Evolutionary conservation across 2,113 vertebrate species (phyloP).

Genomic region (Brienomyrus longianalis): DNA sequence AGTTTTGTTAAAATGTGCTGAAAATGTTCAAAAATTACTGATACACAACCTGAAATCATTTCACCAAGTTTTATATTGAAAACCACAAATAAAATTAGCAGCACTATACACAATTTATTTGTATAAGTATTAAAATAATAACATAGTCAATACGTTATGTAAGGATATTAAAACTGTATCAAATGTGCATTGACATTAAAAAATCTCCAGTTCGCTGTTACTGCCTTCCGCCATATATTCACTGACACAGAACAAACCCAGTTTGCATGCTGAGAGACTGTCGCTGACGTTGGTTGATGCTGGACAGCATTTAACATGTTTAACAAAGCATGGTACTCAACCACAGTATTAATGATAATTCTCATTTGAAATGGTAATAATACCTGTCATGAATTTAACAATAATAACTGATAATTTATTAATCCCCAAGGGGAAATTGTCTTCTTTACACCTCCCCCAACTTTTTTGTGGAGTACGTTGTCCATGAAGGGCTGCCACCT

Average conservation of each 20-base stretch:
- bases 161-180: not conserved
- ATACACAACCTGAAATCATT: not conserved
- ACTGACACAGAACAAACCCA: not conserved
- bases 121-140: not conserved
- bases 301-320: not conserved
- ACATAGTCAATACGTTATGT: not conserved
- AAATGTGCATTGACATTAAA: not conserved
- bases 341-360: not conserved
- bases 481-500: too few relatives aligned
- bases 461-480: too few relatives aligned
- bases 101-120: not conserved
- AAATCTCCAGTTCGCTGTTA: not conserved
- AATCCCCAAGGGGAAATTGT: too few relatives aligned
- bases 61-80: not conserved
- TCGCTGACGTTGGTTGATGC: not conserved
- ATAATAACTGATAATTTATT: too few relatives aligned
- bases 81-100: not conserved
- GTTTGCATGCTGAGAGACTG: not conserved
- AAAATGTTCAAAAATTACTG: not conserved
- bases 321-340: not conserved
- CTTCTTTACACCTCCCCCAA: too few relatives aligned
- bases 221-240: not conserved
- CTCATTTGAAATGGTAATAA: not conserved
- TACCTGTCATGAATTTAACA: not conserved
- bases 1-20: not conserved